phyloP scores from a whole-genome alignment of 2,113 vertebrate genomes.

The Chloebia gouldiae region DNA sequence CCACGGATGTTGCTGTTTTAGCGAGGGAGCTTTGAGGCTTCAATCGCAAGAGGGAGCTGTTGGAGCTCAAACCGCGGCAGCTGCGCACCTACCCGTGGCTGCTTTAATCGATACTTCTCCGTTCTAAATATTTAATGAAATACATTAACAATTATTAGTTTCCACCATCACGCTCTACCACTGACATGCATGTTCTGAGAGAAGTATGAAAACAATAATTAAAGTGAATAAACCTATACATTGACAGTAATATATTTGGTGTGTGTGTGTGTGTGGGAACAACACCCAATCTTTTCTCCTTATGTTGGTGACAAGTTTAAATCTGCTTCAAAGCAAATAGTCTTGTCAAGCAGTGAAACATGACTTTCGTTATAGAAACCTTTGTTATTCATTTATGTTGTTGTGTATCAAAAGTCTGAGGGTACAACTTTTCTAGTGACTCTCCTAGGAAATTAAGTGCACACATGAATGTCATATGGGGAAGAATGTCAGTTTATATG shows the following conservation, averaged over 20 bases:
- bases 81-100: not conserved
- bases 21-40: not conserved
- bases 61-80: constrained; percentile 64
- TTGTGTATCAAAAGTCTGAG: not conserved
- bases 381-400: constrained; percentile 5
- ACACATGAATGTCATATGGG: not conserved
- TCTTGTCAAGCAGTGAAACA: constrained; percentile 47
- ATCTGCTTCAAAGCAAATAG: constrained; percentile 55
- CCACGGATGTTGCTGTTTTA: not conserved
- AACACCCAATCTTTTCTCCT: constrained; percentile 45
- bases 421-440: constrained; percentile 41
- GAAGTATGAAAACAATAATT: constrained; percentile 72
- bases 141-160: constrained; percentile 74
- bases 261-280: not conserved
- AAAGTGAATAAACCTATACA: constrained; percentile 58
- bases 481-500: constrained; percentile 58
- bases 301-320: constrained; percentile 52
- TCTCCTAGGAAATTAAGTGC: not conserved
- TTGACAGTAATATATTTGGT: constrained; percentile 26
- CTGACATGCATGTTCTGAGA: constrained; percentile 56
- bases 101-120: constrained; percentile 44
- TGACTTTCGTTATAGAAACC: constrained; percentile 38
- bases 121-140: constrained; percentile 72
- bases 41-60: constrained; percentile 77
- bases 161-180: constrained; percentile 47